Conservation (phyloP, 2,113 vertebrate genomes). For the Hippoglossus stenolepis region DNA sequence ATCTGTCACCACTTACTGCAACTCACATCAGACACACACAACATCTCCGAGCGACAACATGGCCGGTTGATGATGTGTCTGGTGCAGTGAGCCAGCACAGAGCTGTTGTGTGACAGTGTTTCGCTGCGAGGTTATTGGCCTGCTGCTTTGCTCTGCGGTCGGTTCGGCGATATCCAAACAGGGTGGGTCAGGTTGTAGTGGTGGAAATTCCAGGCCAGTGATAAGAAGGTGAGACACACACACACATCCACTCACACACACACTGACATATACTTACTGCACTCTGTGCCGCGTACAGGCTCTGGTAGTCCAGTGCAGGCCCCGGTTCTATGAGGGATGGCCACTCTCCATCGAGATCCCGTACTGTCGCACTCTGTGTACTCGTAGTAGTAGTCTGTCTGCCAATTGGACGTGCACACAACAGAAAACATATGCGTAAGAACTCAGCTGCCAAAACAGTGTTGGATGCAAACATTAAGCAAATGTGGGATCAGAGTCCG, state of each 20-base stretch:
- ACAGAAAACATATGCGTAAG: conserved; percentile 32
- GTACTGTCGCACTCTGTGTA: conserved; percentile 98
- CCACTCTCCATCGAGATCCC: conserved; percentile 96
- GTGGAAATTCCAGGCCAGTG: conserved; percentile 40
- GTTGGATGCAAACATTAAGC: conserved; percentile 15
- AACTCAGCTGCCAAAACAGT: conserved; percentile 2
- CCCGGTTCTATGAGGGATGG: conserved; percentile 88
- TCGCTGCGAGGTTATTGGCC: not conserved
- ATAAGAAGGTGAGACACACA: conserved; percentile 45
- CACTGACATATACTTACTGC: conserved; percentile 87
- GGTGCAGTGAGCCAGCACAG: not conserved
- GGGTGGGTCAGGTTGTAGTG: conserved; percentile 25
- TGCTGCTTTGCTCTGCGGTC: conserved; percentile 13
- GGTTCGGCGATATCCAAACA: conserved; percentile 28
- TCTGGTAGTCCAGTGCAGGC: conserved; percentile 91
- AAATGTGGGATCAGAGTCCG: conserved; percentile 18
- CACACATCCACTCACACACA: conserved; percentile 24
- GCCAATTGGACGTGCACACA: conserved; percentile 49
- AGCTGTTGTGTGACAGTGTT: not conserved
- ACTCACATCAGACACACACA: not conserved
- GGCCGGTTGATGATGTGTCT: not conserved
- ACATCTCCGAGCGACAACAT: not conserved
- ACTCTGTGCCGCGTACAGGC: conserved; percentile 94
- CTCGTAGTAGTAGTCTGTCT: conserved; percentile 96
- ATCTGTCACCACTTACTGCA: not conserved